Base-by-base conservation (phyloP, 1,140 invertebrate genomes). In the Thaumetopoea pityocampa region DNA sequence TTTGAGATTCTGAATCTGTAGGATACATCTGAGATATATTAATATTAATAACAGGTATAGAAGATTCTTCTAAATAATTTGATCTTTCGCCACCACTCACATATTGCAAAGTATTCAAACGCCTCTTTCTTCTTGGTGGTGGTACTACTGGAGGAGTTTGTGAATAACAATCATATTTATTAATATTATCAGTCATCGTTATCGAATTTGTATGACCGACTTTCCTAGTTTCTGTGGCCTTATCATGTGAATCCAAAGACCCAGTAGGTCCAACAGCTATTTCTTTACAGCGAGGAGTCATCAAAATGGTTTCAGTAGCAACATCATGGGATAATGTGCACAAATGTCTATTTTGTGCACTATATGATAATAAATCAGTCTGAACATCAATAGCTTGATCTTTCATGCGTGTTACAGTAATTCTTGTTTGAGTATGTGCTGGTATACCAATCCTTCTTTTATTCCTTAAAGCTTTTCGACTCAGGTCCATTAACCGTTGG, bases 371-470 rank as follows among this genome's bases (percentile, higher is more conserved):
- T 9, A 89, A 66, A 64, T 88, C 88, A 7, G 64, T 63, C 41
- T 86, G 78, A 14, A 84, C 71, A 50, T 88, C 87, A 0, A 87
- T 86, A 1, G 73, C 85, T 16, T 85, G 86, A 60, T 92, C 89
- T 66, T 84, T 89, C 1, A 90, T 78, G 4, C 89, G 69, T 7
- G 87, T 56, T 1, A 87, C 86, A 6, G 60, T 55, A 26, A 61
- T 52, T 37, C 88, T 86, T 3, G 89, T 90, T 73, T 91, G 90
- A 1, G 89, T 90, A 28, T 90, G 86, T 6, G 69, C 85, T 38
- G 87, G 76, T 32, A 87, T 87, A 57, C 85, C 87, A 10, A 88
- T 86, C 46, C 80, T 74, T 60, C 88, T 86, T 42, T 89, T 88
- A 26, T 87, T 85, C 59, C 78, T 85, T 18, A 88, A 55, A 8